phyloP scores from a whole-genome alignment of 2,888 invertebrate genomes.

The Drosophila rubida region DNA sequence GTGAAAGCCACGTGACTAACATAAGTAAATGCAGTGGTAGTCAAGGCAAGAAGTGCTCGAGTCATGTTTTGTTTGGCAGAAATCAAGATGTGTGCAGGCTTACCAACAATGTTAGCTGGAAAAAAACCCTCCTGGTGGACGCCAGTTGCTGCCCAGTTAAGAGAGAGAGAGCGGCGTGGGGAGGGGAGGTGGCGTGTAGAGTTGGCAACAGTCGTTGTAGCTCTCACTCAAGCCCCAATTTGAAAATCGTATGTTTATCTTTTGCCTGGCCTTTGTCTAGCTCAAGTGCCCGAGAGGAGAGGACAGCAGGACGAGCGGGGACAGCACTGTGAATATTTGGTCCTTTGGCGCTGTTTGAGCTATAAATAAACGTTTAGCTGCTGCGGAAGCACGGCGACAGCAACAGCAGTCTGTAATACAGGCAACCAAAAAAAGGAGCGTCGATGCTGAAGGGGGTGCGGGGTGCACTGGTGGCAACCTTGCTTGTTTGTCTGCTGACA shows the following conservation, averaged over 20 bases:
- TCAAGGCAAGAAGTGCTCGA: conserved; percentile 58
- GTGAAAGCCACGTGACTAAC: conserved; percentile 76
- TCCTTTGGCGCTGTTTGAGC: conserved; percentile 76
- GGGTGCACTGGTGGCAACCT: not conserved
- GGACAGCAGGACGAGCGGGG: not conserved
- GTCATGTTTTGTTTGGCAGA: conserved; percentile 77
- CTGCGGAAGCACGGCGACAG: conserved; percentile 75
- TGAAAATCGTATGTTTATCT: conserved; percentile 72
- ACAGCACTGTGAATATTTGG: conserved; percentile 40
- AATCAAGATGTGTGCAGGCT: conserved; percentile 69
- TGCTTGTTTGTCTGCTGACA: conserved; percentile 68
- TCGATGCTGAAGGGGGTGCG: not conserved
- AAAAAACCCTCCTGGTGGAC: conserved; percentile 26
- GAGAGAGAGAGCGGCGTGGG: conserved; percentile 2
- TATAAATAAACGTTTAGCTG: conserved; percentile 81
- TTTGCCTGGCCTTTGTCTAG: conserved; percentile 74
- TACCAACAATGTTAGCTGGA: not conserved
- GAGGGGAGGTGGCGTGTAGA: too few relatives aligned
- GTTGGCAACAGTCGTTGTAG: conserved; percentile 48
- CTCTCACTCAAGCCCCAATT: conserved; percentile 54
- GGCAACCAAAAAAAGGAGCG: conserved; percentile 37
- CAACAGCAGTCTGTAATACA: conserved; percentile 63
- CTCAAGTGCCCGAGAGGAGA: conserved; percentile 58
- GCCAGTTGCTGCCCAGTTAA: conserved; percentile 50
- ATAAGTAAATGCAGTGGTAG: conserved; percentile 74